These are phyloP conservation scores for Mus minutoides DNA, from an alignment of 2,797 vertebrate genomes.

Conservation along the genomic window DNA sequence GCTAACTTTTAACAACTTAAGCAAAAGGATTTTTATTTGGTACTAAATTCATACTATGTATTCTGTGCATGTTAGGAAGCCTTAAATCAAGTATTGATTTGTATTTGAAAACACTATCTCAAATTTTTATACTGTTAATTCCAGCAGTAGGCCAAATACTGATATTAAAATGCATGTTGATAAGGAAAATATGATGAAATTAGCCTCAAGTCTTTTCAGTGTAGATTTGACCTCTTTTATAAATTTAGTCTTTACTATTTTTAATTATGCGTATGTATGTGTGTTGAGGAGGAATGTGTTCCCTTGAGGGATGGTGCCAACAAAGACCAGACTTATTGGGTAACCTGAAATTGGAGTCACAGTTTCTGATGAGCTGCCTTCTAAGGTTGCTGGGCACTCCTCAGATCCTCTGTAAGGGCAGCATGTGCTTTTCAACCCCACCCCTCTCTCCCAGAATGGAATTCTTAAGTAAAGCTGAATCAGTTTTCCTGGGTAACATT, in stretches of 20 bases:
- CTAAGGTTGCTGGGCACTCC: too few relatives aligned
- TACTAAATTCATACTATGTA: not conserved
- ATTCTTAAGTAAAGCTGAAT: conserved; percentile 2
- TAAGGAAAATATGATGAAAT: not conserved
- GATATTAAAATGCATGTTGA: not conserved
- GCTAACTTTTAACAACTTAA: conserved; percentile 40
- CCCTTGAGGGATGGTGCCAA: not conserved
- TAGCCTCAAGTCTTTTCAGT: not conserved
- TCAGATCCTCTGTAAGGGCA: not conserved
- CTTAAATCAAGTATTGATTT: not conserved
- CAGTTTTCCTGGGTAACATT: conserved; percentile 19
- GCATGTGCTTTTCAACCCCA: not conserved
- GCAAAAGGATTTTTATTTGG: conserved; percentile 53
- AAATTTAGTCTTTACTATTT: not conserved
- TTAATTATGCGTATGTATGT: not conserved
- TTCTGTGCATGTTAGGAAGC: not conserved
- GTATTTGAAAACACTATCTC: not conserved
- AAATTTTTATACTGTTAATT: not conserved
- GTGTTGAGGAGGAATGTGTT: not conserved
- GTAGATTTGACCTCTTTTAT: not conserved
- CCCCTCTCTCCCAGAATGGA: not conserved
- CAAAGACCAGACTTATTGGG: not conserved
- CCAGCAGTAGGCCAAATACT: not conserved
- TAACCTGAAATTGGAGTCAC: not conserved
- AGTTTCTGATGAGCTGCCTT: not conserved